Percentiles rank a stretch among this genome's conserved stretches.
These are phyloP conservation scores for Ciconia boyciana DNA, from an alignment of 2,113 vertebrate species.

Conservation along the genomic window DNA sequence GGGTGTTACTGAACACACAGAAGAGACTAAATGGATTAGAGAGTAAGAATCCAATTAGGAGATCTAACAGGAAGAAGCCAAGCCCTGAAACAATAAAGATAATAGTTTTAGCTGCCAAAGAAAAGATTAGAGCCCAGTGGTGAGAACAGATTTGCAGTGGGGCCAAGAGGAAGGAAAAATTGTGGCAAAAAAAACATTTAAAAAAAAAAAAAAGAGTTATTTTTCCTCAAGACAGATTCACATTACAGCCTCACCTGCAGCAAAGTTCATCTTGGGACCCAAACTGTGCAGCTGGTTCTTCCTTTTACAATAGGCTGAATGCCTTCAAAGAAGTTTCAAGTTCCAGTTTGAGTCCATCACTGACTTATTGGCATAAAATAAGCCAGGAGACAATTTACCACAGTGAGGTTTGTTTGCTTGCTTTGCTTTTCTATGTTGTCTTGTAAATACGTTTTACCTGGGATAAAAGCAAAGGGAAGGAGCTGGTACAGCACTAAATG, in stretches of 20 bases:
- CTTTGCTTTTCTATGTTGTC: background rate
- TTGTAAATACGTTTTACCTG: background rate
- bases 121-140: background rate
- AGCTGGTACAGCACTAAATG: background rate
- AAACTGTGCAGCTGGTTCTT: background rate
- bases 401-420: background rate
- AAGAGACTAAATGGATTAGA: conserved; percentile 32
- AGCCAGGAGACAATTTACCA: background rate
- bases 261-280: background rate
- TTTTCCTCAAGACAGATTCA: background rate
- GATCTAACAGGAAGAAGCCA: conserved; percentile 34
- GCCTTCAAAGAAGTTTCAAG: background rate
- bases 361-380: background rate
- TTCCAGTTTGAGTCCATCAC: background rate
- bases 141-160: background rate
- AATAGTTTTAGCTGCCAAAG: conserved; percentile 34
- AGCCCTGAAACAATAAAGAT: conserved; percentile 39
- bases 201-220: background rate
- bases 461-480: background rate
- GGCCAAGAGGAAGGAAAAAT: background rate
- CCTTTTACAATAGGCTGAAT: background rate
- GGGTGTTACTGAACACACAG: background rate
- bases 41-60: conserved; percentile 56
- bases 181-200: background rate
- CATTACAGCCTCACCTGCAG: background rate